Evolutionary conservation across 1,140 invertebrate species (phyloP).

Genomic region (Bombus haemorrhoidalis): DNA sequence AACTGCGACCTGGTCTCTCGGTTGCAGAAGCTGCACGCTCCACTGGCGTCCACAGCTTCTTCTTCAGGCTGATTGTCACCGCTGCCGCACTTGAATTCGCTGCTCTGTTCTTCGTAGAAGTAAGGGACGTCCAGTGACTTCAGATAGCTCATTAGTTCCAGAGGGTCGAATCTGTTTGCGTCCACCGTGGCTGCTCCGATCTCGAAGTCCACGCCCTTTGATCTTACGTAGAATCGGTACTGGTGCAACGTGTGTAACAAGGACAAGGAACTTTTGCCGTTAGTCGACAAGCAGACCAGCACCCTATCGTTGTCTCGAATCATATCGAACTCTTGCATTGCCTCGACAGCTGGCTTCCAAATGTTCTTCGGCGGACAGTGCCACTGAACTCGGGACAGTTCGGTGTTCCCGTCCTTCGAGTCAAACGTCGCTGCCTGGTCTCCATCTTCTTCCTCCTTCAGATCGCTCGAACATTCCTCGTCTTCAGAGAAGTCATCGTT

Average conservation of each 20-base stretch:
- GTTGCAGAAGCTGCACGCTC: slow-evolving; percentile 87
- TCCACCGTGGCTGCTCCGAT: slow-evolving; percentile 90
- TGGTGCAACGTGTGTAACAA: slow-evolving; percentile 93
- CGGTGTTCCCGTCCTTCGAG: slow-evolving; percentile 20
- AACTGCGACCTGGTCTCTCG: slow-evolving; percentile 88
- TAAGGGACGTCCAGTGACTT: slow-evolving; percentile 87
- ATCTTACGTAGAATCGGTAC: slow-evolving; percentile 90
- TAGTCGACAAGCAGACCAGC: slow-evolving; percentile 91
- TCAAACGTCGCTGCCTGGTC: slow-evolving; percentile 49
- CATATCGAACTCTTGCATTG: slow-evolving; percentile 93
- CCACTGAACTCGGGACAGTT: slow-evolving; percentile 82
- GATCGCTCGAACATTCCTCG: slow-evolving; percentile 69
- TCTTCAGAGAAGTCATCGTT: slow-evolving; percentile 79
- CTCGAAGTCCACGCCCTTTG: slow-evolving; percentile 89
- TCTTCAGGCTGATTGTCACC: slow-evolving; percentile 32
- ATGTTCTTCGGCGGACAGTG: slow-evolving; percentile 90
- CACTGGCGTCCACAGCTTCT: slow-evolving; percentile 22
- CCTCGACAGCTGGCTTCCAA: slow-evolving; percentile 92
- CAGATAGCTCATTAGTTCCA: slow-evolving; percentile 87
- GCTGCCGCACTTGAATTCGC: neutral
- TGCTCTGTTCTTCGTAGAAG: slow-evolving; percentile 87
- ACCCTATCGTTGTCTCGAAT: slow-evolving; percentile 92
- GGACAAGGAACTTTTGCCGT: slow-evolving; percentile 91
- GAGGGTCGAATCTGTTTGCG: slow-evolving; percentile 85
- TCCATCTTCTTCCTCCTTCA: slow-evolving; percentile 68